phyloP scores from a whole-genome alignment of 2,888 invertebrate species.

The Nipponacmea schrenckii region DNA sequence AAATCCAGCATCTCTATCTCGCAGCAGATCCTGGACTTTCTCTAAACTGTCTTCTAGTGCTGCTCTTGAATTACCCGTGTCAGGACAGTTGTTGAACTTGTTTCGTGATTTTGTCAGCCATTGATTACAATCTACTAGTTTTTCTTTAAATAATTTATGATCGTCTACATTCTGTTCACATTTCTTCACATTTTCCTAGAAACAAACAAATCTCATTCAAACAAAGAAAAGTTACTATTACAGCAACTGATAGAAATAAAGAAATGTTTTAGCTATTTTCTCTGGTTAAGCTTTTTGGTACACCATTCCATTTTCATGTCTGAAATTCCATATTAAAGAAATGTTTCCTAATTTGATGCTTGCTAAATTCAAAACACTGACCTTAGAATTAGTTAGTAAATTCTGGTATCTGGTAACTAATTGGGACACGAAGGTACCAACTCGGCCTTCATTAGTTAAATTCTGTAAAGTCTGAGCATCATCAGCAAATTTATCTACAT shows the following conservation, averaged over 20 bases:
- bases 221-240: background rate
- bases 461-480: constrained; percentile 87
- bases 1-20: constrained; percentile 87
- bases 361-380: constrained; percentile 23
- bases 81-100: constrained; percentile 80
- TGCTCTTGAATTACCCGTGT: constrained; percentile 81
- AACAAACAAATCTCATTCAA: constrained; percentile 7
- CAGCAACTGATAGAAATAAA: background rate
- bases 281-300: too few relatives aligned
- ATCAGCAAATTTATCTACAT: constrained; percentile 88
- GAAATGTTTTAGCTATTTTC: too few relatives aligned
- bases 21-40: constrained; percentile 66
- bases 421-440: constrained; percentile 88
- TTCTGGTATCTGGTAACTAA: constrained; percentile 78
- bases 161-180: constrained; percentile 94
- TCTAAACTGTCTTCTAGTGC: constrained; percentile 88
- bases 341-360: too few relatives aligned
- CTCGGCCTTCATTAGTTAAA: constrained; percentile 83
- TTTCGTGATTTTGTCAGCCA: constrained; percentile 92
- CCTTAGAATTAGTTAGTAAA: constrained; percentile 61
- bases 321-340: too few relatives aligned
- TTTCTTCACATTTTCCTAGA: constrained; percentile 81
- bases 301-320: too few relatives aligned
- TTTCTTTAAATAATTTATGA: constrained; percentile 90
- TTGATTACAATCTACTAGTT: constrained; percentile 91